A percentile compares a stretch with the other conserved stretches of the same genome.
Conservation (phyloP, 2,113 vertebrate species). For the Prunella fulvescens region DNA sequence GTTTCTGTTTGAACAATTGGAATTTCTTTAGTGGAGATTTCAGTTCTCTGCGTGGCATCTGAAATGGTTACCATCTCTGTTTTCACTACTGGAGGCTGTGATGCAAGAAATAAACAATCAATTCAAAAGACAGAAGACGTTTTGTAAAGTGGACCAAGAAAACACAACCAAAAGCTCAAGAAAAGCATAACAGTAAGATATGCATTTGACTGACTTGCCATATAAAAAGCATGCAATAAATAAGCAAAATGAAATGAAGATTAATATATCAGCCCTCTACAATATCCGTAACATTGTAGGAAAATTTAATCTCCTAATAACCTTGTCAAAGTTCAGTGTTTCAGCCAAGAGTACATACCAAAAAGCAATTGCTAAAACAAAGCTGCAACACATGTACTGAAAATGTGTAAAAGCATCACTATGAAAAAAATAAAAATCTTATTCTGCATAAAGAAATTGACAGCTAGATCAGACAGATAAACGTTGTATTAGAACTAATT, state of each 20-base stretch:
- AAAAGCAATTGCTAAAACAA: neutral
- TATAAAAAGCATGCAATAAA: slow-evolving; percentile 1
- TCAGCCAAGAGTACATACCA: neutral
- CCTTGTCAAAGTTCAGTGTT: neutral
- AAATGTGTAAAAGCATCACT: neutral
- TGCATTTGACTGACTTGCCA: neutral
- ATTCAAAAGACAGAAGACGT: slow-evolving; percentile 20
- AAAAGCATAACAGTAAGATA: neutral
- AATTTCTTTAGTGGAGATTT: slow-evolving; percentile 98
- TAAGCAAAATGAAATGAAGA: slow-evolving; percentile 1
- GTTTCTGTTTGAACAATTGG: slow-evolving; percentile 99
- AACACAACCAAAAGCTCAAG: neutral
- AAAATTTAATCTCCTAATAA: neutral
- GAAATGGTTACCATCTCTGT: slow-evolving; percentile 99
- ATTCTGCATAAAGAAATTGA: neutral
- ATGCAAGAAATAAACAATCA: slow-evolving; percentile 70
- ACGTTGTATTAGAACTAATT: neutral
- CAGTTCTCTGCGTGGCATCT: slow-evolving; percentile 94
- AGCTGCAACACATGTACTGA: neutral
- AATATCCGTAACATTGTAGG: neutral
- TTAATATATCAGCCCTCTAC: neutral
- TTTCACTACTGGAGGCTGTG: slow-evolving; percentile 97
- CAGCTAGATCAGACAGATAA: neutral
- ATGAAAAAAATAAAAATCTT: fast-evolving
- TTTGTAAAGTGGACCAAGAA: neutral